These are phyloP conservation scores for Chaetorhynchus papuensis DNA, from an alignment of 2,113 vertebrate genomes.

Conservation along the genomic window DNA sequence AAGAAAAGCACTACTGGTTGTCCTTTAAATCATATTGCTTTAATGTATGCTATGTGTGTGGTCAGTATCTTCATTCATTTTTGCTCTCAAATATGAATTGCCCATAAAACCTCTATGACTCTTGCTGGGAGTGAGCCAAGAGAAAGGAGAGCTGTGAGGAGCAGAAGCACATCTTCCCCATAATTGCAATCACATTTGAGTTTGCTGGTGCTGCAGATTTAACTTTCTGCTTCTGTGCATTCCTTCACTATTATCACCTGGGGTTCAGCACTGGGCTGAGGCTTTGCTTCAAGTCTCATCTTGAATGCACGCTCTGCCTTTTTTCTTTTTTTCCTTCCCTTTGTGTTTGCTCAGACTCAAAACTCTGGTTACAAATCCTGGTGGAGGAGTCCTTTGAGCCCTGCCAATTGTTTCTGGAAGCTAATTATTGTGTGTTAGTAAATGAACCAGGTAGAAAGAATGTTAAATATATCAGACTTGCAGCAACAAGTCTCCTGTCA, in stretches of 20 bases:
- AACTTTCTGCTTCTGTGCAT: background rate
- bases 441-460: background rate
- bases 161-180: background rate
- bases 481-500: slow-evolving; percentile 8
- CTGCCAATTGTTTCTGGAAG: background rate
- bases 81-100: background rate
- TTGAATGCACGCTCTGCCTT: background rate
- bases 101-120: background rate
- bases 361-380: background rate
- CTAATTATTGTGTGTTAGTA: slow-evolving; percentile 9
- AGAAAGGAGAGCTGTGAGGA: background rate
- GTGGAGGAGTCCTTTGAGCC: background rate
- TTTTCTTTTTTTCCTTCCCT: background rate
- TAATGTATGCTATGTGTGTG: background rate
- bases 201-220: background rate
- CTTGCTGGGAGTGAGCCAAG: background rate
- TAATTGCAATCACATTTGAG: background rate
- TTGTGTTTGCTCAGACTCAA: background rate
- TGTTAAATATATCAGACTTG: background rate
- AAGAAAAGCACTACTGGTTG: background rate
- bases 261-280: background rate
- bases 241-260: background rate
- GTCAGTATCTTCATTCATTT: background rate
- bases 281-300: slow-evolving; percentile 11
- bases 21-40: background rate